Conservation (phyloP, 1,140 invertebrate genomes). For the Oncopeltus fasciatus region DNA sequence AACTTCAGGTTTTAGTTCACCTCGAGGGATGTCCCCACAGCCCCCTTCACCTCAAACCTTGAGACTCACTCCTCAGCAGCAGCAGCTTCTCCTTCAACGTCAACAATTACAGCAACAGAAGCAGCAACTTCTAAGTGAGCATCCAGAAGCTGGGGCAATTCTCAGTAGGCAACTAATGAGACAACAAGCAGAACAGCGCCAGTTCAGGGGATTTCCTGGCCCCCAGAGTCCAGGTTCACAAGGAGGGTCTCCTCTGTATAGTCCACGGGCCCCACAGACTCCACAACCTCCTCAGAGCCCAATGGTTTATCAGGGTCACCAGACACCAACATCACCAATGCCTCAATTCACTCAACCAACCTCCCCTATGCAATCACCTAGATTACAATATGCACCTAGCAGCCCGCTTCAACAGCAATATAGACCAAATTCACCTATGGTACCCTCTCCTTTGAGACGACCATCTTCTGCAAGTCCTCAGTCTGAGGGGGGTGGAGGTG, state of each 20-base stretch:
- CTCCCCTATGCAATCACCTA: slow-evolving; percentile 30
- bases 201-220: slow-evolving; percentile 27
- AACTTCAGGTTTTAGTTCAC: background rate
- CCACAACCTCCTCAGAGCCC: slow-evolving; percentile 23
- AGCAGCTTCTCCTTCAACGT: slow-evolving; percentile 32
- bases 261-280: slow-evolving; percentile 20
- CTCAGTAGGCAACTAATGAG: slow-evolving; percentile 15
- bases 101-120: slow-evolving; percentile 38
- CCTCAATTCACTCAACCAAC: slow-evolving; percentile 31
- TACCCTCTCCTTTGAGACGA: slow-evolving; percentile 39
- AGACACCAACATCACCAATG: slow-evolving; percentile 33
- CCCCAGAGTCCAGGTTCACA: slow-evolving; percentile 27
- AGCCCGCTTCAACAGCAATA: slow-evolving; percentile 38
- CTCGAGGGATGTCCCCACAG: background rate
- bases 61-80: slow-evolving; percentile 30
- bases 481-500: slow-evolving; percentile 30
- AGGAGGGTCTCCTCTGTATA: slow-evolving; percentile 23
- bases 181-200: slow-evolving; percentile 10
- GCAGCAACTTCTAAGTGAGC: slow-evolving; percentile 26
- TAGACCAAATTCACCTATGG: slow-evolving; percentile 33
- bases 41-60: slow-evolving; percentile 1
- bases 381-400: slow-evolving; percentile 31
- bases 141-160: background rate
- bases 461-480: slow-evolving; percentile 39
- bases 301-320: slow-evolving; percentile 21